These are phyloP conservation scores for Siphonodentalium dalli DNA, from an alignment of 2,888 invertebrate species.

Conservation along the genomic window DNA sequence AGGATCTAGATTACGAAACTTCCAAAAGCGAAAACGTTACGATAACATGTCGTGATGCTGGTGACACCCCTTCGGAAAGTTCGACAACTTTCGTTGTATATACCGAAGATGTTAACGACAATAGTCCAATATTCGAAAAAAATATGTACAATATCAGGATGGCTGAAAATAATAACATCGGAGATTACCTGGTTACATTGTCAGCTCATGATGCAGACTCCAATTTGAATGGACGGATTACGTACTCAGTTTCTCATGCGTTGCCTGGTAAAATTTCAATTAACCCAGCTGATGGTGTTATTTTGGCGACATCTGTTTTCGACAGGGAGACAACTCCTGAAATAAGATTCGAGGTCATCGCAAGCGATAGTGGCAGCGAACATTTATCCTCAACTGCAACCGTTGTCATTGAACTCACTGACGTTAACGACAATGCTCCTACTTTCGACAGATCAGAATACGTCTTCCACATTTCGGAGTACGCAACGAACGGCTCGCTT, in stretches of 20 bases:
- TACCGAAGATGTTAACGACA: conserved; percentile 57
- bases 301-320: conserved; percentile 82
- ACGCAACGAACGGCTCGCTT: conserved; percentile 85
- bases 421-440: conserved; percentile 95
- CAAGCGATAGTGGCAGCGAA: conserved; percentile 75
- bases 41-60: conserved; percentile 51
- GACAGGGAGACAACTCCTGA: conserved; percentile 87
- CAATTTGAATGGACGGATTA: conserved; percentile 46
- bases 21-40: conserved; percentile 43
- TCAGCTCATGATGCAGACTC: conserved; percentile 76
- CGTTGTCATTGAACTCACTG: conserved; percentile 83
- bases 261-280: conserved; percentile 84
- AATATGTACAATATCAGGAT: conserved; percentile 44
- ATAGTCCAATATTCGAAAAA: conserved; percentile 46
- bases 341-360: conserved; percentile 90
- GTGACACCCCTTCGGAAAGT: conserved; percentile 47
- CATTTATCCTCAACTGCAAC: conserved; percentile 76
- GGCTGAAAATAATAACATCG: conserved; percentile 46
- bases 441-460: conserved; percentile 91
- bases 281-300: conserved; percentile 81
- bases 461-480: conserved; percentile 87
- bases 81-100: conserved; percentile 43
- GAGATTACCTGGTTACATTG: conserved; percentile 41
- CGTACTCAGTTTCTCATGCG: conserved; percentile 69
- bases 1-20: conserved; percentile 48